Percentiles rank a stretch among this genome's conserved stretches.
Conservation (phyloP, 2,888 invertebrate species). For the Glaucopsyche alexis region DNA sequence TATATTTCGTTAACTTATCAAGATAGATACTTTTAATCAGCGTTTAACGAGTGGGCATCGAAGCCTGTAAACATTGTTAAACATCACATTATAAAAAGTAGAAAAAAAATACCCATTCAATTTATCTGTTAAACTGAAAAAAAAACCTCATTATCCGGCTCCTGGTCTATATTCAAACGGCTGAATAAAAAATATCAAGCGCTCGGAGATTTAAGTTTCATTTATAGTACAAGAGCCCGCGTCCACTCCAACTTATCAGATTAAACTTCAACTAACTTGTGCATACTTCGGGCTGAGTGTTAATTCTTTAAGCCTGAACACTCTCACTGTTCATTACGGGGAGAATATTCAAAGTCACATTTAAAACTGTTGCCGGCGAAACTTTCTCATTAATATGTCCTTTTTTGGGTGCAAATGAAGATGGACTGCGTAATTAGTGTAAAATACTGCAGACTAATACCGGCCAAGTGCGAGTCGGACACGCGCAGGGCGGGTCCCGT, state of each 20-base stretch:
- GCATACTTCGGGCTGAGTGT: conserved; percentile 24
- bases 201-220: conserved; percentile 1
- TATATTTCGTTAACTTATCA: no score
- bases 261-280: conserved; percentile 4
- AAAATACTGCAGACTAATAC: neutral
- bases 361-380: neutral
- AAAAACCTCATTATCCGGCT: no score
- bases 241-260: conserved; percentile 24
- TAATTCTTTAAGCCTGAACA: conserved; percentile 24
- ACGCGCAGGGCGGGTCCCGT: no score
- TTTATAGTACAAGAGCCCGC: conserved; percentile 9
- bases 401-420: neutral
- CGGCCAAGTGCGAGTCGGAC: no score
- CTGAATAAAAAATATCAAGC: neutral
- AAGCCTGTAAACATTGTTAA: neutral
- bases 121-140: no score
- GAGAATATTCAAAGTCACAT: neutral
- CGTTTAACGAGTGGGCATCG: neutral
- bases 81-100: neutral
- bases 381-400: neutral
- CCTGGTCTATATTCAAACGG: neutral
- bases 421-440: neutral
- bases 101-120: neutral
- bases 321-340: neutral
- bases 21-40: neutral